Conservation (phyloP, 1,140 invertebrate species). For the Panagrolaimus sp. region DNA sequence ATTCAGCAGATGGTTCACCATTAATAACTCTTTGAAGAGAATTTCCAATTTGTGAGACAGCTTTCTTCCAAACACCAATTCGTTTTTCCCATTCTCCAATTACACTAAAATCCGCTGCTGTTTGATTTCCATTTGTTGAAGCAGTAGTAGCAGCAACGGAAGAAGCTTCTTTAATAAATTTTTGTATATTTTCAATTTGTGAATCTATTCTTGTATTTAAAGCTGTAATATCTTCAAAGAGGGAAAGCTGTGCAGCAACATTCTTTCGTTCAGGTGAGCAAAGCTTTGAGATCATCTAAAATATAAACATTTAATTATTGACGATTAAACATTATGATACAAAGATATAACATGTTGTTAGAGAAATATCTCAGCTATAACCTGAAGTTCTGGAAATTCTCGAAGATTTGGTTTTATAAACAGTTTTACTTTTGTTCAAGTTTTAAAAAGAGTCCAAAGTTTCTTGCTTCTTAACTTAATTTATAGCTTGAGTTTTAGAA, state of each 20-base stretch:
- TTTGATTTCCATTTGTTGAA: neutral
- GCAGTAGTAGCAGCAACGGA: no score
- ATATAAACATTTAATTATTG: no score
- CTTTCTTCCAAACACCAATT: neutral
- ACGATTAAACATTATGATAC: neutral
- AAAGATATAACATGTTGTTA: no score
- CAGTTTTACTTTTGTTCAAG: no score
- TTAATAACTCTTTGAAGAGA: neutral
- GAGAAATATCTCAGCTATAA: no score
- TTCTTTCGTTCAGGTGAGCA: constrained; percentile 5
- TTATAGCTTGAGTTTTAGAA: no score
- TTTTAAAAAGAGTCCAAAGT: no score
- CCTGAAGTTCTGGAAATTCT: no score
- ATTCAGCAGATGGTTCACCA: neutral
- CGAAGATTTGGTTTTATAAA: no score
- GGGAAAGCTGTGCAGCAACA: neutral
- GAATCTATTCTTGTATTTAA: neutral
- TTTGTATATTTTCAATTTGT: neutral
- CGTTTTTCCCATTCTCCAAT: constrained; percentile 1
- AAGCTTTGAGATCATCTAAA: neutral
- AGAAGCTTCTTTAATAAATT: neutral
- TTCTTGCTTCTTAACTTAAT: no score
- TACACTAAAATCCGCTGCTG: no score
- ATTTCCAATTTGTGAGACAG: neutral
- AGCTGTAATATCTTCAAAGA: neutral